Evolutionary conservation across 2,113 vertebrate species (phyloP).

Genomic region (Xenopus tropicalis): DNA sequence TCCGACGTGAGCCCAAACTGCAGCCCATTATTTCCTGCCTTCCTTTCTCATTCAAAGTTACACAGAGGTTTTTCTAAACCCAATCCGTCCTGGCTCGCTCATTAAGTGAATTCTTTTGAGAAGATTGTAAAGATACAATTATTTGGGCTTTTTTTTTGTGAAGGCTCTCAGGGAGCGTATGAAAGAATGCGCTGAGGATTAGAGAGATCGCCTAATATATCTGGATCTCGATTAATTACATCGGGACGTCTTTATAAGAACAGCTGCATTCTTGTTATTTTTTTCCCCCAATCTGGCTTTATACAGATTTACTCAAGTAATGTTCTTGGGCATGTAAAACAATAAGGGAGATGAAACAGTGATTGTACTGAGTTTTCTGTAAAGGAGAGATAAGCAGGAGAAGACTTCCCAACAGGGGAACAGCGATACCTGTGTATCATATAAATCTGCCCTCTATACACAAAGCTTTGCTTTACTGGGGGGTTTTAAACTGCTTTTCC

Average conservation of each 20-base stretch:
- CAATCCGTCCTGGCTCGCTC: neutral
- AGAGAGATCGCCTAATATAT: conserved; percentile 23
- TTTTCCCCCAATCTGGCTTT: neutral
- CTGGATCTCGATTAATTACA: conserved; percentile 37
- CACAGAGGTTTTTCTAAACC: neutral
- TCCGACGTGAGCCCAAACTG: neutral
- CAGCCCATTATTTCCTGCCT: conserved; percentile 1
- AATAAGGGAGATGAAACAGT: conserved; percentile 11
- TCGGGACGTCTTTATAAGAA: conserved; percentile 25
- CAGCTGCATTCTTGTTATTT: conserved; percentile 20
- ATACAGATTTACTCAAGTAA: conserved; percentile 38
- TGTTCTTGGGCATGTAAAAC: conserved; percentile 15
- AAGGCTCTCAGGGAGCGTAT: conserved; percentile 1
- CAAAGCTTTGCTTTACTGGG: no score
- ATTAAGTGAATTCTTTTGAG: conserved; percentile 30
- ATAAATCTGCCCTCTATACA: neutral
- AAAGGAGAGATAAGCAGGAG: conserved; percentile 3
- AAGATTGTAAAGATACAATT: conserved; percentile 28
- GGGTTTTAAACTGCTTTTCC: neutral
- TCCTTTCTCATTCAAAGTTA: no score
- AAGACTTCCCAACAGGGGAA: conserved; percentile 11
- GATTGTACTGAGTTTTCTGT: conserved; percentile 2
- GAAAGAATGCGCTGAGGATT: conserved; percentile 34
- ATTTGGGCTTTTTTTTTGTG: conserved; percentile 20
- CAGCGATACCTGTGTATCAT: conserved; percentile 9